Conservation (phyloP, 2,113 vertebrate species). For the cat (Felis catus) region DNA sequence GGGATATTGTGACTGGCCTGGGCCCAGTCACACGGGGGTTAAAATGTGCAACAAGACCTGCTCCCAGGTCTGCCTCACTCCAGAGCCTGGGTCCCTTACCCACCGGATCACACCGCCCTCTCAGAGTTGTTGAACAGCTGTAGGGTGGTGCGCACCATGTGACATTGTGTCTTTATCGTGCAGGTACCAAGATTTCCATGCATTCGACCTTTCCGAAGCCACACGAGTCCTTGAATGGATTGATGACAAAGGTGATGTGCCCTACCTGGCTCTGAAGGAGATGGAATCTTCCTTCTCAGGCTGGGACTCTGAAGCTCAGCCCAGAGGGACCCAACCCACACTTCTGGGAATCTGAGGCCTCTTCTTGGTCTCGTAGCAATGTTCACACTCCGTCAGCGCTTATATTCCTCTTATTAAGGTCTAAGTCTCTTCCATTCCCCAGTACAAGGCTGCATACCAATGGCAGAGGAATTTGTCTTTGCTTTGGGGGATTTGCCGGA, state of each 20-base stretch:
- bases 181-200: constrained; percentile 84
- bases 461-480: neutral
- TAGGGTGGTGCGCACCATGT: neutral
- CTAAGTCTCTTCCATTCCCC: neutral
- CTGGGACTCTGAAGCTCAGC: neutral
- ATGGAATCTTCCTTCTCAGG: neutral
- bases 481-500: neutral
- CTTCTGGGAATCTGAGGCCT: neutral
- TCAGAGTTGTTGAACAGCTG: neutral
- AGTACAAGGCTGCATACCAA: neutral
- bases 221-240: constrained; percentile 84
- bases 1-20: neutral
- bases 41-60: neutral
- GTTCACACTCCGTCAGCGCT: neutral
- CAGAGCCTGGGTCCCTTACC: neutral
- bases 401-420: neutral
- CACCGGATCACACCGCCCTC: neutral
- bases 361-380: neutral
- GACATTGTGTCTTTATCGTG: neutral
- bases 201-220: constrained; percentile 82
- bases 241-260: constrained; percentile 76
- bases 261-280: neutral
- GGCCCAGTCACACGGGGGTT: neutral
- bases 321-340: neutral
- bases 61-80: neutral